Percentiles rank a stretch among this genome's conserved stretches.
phyloP scores from a whole-genome alignment of 1,140 invertebrate species.

The Zaprionus ghesquierei region DNA sequence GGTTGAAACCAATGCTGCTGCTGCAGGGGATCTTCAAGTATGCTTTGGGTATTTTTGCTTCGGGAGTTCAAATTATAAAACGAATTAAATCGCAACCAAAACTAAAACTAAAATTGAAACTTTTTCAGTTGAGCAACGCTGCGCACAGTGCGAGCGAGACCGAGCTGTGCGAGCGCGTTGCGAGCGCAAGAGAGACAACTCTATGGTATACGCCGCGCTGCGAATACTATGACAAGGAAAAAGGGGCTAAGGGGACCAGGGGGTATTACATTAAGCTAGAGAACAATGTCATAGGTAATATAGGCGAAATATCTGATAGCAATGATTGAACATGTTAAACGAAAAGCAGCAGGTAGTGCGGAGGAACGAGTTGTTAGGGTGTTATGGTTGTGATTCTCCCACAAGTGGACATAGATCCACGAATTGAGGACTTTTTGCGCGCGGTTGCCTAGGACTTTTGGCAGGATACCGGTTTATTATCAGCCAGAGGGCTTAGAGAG shows the following conservation, averaged over 20 bases:
- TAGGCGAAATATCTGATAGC: neutral
- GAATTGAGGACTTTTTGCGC: constrained; percentile 2
- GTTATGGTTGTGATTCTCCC: neutral
- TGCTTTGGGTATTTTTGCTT: neutral
- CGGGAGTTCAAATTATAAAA: constrained; percentile 6
- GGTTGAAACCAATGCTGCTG: constrained; percentile 25
- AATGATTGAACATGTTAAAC: neutral
- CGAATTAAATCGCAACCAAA: neutral
- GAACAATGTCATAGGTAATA: neutral
- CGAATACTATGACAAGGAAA: neutral
- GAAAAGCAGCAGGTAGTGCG: neutral
- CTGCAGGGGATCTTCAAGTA: constrained; percentile 17
- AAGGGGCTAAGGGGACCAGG: neutral
- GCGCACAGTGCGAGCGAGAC: constrained; percentile 7
- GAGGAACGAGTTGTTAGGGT: neutral
- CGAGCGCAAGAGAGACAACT: constrained; percentile 23
- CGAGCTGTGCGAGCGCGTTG: neutral
- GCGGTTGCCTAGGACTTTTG: constrained; percentile 50
- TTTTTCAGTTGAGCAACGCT: constrained; percentile 18
- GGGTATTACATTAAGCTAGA: neutral
- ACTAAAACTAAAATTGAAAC: constrained; percentile 12
- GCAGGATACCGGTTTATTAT: constrained; percentile 71
- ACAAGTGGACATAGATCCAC: constrained; percentile 16
- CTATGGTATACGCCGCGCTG: neutral
- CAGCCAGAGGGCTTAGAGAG: constrained; percentile 12